Conservation (phyloP, 2,797 vertebrate species). For the Peromyscus attwateri region DNA sequence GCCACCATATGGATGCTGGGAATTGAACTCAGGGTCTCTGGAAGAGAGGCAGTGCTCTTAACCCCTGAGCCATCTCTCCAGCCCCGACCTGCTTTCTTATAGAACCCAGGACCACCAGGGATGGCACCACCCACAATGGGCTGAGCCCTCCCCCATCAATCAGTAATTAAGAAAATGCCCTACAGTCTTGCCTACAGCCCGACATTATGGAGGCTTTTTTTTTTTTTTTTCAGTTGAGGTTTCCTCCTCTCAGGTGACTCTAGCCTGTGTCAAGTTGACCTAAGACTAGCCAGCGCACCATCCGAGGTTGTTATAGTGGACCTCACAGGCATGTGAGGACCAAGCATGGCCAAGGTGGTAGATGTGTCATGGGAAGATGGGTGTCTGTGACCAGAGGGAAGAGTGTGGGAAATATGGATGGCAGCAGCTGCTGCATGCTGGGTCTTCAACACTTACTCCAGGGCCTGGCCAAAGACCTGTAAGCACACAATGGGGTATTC, state of each 20-base stretch:
- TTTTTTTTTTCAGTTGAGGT: neutral
- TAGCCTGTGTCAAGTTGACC: neutral
- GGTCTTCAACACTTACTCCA: neutral
- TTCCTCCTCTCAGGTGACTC: neutral
- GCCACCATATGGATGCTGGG: no score
- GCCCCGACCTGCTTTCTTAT: neutral
- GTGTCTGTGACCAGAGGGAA: neutral
- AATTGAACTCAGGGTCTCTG: no score
- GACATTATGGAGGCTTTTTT: neutral
- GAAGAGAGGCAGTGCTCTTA: no score
- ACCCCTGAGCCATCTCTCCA: no score
- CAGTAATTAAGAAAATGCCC: neutral
- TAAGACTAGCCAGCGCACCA: neutral
- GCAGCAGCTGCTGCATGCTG: neutral
- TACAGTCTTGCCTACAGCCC: neutral
- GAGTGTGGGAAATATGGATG: neutral
- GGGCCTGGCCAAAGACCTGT: neutral
- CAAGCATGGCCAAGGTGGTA: neutral
- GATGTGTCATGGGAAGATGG: neutral
- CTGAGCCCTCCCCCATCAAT: neutral
- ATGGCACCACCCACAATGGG: neutral
- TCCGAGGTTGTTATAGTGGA: neutral
- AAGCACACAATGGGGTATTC: neutral
- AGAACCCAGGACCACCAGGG: neutral
- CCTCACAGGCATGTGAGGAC: neutral